A percentile compares a stretch with the other conserved stretches of the same genome.
phyloP scores from a whole-genome alignment of 1,140 invertebrate genomes.

The Callitettix versicolor region DNA sequence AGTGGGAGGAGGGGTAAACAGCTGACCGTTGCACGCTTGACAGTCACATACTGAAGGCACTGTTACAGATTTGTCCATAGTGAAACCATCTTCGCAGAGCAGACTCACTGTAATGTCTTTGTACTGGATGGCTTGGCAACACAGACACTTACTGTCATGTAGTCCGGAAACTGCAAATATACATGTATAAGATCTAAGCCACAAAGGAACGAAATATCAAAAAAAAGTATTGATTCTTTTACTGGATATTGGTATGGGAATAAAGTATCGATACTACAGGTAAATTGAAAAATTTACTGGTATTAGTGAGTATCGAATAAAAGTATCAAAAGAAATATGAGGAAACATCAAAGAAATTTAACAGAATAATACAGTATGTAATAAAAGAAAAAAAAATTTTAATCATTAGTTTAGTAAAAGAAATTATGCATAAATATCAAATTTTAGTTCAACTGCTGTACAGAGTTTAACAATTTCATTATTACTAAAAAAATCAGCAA shows the following conservation, averaged over 20 bases:
- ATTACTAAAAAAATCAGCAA: constrained; percentile 1
- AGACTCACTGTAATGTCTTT: constrained; percentile 3
- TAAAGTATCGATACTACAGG: too few relatives aligned
- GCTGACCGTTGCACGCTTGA: too few relatives aligned
- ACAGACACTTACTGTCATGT: constrained; percentile 44
- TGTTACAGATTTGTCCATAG: neutral
- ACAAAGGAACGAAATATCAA: too few relatives aligned
- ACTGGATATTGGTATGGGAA: too few relatives aligned
- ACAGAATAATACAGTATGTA: neutral
- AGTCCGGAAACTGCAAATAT: constrained; percentile 37
- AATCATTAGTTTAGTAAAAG: neutral
- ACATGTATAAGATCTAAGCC: too few relatives aligned
- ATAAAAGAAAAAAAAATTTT: neutral
- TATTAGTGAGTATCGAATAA: too few relatives aligned
- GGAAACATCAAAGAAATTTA: too few relatives aligned
- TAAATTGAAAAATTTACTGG: too few relatives aligned
- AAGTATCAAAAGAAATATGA: too few relatives aligned
- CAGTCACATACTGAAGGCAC: too few relatives aligned
- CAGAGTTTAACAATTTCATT: neutral
- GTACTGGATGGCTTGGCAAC: constrained; percentile 43
- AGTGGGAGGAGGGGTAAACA: too few relatives aligned
- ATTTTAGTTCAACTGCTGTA: neutral
- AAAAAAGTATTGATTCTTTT: too few relatives aligned
- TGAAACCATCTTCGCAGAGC: constrained; percentile 12
- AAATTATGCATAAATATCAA: neutral